These are phyloP conservation scores for Macrobrachium nipponense DNA, from an alignment of 1,140 invertebrate species.

Conservation along the genomic window DNA sequence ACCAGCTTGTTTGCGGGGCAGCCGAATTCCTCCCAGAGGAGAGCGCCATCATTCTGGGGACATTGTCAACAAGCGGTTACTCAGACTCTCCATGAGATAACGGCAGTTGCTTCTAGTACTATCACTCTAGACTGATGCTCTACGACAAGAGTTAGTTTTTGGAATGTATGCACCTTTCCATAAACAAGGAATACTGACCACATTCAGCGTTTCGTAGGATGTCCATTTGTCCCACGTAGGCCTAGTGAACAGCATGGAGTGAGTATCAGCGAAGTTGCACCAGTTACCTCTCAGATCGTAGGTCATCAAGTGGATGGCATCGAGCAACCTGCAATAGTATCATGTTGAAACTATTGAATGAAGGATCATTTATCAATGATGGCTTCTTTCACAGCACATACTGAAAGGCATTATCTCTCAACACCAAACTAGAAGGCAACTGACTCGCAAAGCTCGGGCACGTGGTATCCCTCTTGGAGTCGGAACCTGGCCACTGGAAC, in stretches of 20 bases:
- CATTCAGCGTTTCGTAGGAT: conserved; percentile 88
- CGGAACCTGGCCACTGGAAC: conserved; percentile 88
- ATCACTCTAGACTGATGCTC: too few species aligned
- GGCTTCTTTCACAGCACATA: too few species aligned
- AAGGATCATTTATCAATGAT: too few species aligned
- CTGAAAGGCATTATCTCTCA: too few species aligned
- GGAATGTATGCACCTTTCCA: too few species aligned
- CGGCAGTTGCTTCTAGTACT: too few species aligned
- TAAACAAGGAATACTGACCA: conserved; percentile 74
- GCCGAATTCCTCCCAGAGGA: conserved; percentile 73
- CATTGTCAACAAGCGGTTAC: too few species aligned
- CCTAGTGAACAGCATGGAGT: conserved; percentile 70
- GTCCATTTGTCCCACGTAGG: conserved; percentile 83
- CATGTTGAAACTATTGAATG: too few species aligned
- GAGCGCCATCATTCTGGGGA: conserved; percentile 69
- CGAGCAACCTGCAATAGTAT: conserved; percentile 66
- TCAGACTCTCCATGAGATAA: too few species aligned
- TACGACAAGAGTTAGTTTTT: too few species aligned
- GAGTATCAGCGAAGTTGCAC: conserved; percentile 68
- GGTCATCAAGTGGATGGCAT: conserved; percentile 71
- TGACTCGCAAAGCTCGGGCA: conserved; percentile 84
- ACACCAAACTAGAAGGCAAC: neutral
- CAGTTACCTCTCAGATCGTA: conserved; percentile 70
- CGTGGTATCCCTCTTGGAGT: conserved; percentile 88
- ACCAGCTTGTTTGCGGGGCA: conserved; percentile 74